Evolutionary conservation across 2,113 vertebrate genomes (phyloP).

Genomic region (Podiceps cristatus): DNA sequence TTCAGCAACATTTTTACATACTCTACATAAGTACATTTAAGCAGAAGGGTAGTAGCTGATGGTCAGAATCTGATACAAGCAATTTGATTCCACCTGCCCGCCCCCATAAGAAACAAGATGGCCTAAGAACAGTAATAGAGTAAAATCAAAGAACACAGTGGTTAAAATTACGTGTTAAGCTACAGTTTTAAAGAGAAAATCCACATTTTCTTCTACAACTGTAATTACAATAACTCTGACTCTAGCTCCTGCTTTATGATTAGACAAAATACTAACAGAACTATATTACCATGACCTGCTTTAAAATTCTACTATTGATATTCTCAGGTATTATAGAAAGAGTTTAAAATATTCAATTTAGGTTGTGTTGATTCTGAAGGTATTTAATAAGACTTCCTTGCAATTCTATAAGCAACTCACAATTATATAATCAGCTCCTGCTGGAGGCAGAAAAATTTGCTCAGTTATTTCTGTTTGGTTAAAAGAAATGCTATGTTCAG

Average conservation of each 20-base stretch:
- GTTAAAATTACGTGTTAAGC: conserved; percentile 23
- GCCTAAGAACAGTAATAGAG: not conserved
- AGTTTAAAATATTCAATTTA: not conserved
- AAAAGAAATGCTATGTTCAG: not conserved
- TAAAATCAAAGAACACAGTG: not conserved
- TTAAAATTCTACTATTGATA: not conserved
- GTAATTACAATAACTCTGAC: not conserved
- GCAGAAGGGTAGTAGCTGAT: conserved; percentile 1
- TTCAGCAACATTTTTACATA: conserved; percentile 37
- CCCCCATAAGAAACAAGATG: not conserved
- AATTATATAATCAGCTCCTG: not conserved
- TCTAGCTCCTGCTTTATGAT: not conserved
- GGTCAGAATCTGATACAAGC: conserved; percentile 3
- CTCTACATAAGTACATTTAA: conserved; percentile 17
- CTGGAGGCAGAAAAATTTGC: conserved; percentile 5
- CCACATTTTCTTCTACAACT: conserved; percentile 1
- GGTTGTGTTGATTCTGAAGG: not conserved
- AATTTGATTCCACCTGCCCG: not conserved
- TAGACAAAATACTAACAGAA: conserved; percentile 26
- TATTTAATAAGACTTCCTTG: not conserved
- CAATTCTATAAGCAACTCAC: not conserved
- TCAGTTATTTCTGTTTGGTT: not conserved
- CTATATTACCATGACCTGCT: not conserved
- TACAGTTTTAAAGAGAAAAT: conserved; percentile 24
- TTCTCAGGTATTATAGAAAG: conserved; percentile 20